Base-by-base conservation (phyloP, 2,888 invertebrate genomes). In the Aspidapion aeneum region DNA sequence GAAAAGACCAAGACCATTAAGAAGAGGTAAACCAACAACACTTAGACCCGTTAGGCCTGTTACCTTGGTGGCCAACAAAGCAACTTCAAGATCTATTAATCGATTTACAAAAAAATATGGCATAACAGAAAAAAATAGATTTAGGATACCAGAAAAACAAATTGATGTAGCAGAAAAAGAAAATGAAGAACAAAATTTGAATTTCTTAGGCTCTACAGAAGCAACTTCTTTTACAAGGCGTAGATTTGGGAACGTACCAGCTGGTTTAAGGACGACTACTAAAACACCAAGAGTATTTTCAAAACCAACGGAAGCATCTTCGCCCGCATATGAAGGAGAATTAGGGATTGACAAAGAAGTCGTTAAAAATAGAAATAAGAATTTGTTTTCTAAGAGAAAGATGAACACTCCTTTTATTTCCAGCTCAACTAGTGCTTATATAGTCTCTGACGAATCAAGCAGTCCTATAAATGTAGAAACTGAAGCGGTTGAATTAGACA, bases 321-420 rank as follows among this genome's bases (percentile, higher is more conserved):
- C 60, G 51, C 18, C 68, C 5, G 63, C 57, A 63, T n/a, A n/a
- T n/a, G n/a, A n/a, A n/a, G 61, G 67, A 7, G 65, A 72, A 61
- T 69, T 71, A 21, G 81, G 81, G 61, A 73, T 83, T 5, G 80
- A 84, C 68, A 79, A 81, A 35, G 82, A 83, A 71, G 82, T 82
- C 7, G 72, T 84, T 18, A 83, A 82, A 74, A 81, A 81, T 49
- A 79, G 83, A 67, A 84, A 84, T 67, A 84, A 82, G 69, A 82
- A 83, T 72, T 77, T 85, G 57, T 85, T 84, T 65, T 82, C 83
- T 60, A 73, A 74, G 51, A 69, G 77, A 22, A 75, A 77, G 66
- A 74, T 74, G 73, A 78, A 78, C 61, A 72, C 73, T 2, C 78
- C 78, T 35, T 62, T 65, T 56, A 58, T 55, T n/a, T 60, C 50